Conservation (phyloP, 2,113 vertebrate genomes). For the Chlamydotis undulata region DNA sequence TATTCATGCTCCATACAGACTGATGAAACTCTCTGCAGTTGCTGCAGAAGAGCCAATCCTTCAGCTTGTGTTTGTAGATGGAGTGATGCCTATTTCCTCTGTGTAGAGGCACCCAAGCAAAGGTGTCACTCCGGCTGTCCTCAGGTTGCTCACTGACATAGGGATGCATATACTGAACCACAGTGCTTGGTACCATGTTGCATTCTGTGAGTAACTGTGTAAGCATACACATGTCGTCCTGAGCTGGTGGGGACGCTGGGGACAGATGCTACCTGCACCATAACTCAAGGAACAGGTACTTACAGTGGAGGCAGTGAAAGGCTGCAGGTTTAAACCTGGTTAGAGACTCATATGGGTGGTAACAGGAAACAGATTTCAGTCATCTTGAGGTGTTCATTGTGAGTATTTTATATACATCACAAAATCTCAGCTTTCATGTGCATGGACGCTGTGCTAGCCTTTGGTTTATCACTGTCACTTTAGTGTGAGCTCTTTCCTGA, state of each 20-base stretch:
- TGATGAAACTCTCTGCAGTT: not conserved
- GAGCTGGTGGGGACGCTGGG: not conserved
- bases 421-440: not conserved
- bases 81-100: not conserved
- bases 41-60: not conserved
- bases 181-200: not conserved
- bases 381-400: too few relatives aligned
- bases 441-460: not conserved
- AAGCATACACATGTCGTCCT: not conserved
- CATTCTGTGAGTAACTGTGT: not conserved
- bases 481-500: not conserved
- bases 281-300: not conserved
- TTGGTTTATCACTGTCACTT: not conserved
- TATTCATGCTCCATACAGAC: not conserved
- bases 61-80: not conserved
- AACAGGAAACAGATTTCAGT: not conserved
- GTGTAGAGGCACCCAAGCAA: not conserved
- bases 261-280: not conserved
- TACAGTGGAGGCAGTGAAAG: not conserved
- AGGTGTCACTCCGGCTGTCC: not conserved
- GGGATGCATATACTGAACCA: not conserved
- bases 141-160: rapidly evolving
- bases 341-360: not conserved
- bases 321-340: not conserved
- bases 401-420: not conserved